Conservation (phyloP, 2,888 invertebrate species). For the Rhingia rostrata region DNA sequence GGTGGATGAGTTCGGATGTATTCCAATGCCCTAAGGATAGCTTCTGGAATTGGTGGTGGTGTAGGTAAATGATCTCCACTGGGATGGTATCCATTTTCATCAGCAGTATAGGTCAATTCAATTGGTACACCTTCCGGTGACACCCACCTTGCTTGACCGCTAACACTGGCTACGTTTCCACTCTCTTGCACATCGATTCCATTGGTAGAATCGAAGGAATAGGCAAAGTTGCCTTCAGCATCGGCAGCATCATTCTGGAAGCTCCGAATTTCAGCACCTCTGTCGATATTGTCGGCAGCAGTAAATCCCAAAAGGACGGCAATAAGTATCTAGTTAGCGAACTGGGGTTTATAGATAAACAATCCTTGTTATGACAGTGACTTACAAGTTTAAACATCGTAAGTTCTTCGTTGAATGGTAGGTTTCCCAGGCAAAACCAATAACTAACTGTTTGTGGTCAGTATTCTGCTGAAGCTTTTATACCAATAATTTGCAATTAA, state of each 20-base stretch:
- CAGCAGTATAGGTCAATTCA: slow-evolving; percentile 84
- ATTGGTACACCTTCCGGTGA: slow-evolving; percentile 84
- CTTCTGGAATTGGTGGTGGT: slow-evolving; percentile 84
- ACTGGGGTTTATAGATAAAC: neutral
- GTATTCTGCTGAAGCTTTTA: slow-evolving; percentile 59
- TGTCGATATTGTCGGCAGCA: slow-evolving; percentile 80
- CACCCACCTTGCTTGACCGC: slow-evolving; percentile 84
- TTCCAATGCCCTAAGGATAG: slow-evolving; percentile 84
- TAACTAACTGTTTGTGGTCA: slow-evolving; percentile 60
- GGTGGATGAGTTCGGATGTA: slow-evolving; percentile 83
- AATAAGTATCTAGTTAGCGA: slow-evolving; percentile 55
- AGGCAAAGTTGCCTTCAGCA: slow-evolving; percentile 83
- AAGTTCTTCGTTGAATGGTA: slow-evolving; percentile 37
- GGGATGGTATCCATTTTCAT: slow-evolving; percentile 85
- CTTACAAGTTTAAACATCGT: slow-evolving; percentile 73
- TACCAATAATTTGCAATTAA: slow-evolving; percentile 11
- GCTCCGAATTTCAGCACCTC: slow-evolving; percentile 82
- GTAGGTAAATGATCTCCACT: slow-evolving; percentile 83
- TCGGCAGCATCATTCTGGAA: slow-evolving; percentile 81
- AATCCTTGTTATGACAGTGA: slow-evolving; percentile 7
- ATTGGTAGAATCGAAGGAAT: slow-evolving; percentile 85
- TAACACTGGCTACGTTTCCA: slow-evolving; percentile 84
- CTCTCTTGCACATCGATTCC: slow-evolving; percentile 85
- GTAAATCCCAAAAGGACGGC: slow-evolving; percentile 78
- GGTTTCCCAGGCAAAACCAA: slow-evolving; percentile 52